These are phyloP conservation scores for Brachycybe producta DNA, from an alignment of 2,888 invertebrate genomes.

Conservation along the genomic window DNA sequence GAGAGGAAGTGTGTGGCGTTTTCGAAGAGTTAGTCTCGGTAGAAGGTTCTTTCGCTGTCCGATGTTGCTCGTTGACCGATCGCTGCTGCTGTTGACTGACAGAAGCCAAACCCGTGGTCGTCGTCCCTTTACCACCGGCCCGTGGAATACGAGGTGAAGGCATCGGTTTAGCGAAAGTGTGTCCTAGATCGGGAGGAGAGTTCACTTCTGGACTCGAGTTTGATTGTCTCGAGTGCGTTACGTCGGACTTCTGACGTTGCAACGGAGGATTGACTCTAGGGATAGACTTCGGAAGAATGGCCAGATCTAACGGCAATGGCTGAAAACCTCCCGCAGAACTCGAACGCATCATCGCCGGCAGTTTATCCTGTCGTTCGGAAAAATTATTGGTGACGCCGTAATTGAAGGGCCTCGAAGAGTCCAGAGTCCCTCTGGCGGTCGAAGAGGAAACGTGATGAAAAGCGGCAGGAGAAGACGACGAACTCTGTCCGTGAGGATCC, in stretches of 20 bases:
- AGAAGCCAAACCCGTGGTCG: neutral
- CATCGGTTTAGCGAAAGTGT: slow-evolving; percentile 22
- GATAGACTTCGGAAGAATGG: slow-evolving; percentile 15
- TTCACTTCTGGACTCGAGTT: slow-evolving; percentile 21
- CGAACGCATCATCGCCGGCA: slow-evolving; percentile 16
- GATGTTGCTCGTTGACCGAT: too few species aligned
- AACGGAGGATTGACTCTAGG: slow-evolving; percentile 39
- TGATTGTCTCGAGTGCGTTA: slow-evolving; percentile 27
- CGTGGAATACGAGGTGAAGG: slow-evolving; percentile 28
- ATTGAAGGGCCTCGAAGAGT: neutral
- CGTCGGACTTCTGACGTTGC: slow-evolving; percentile 29
- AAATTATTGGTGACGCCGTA: neutral
- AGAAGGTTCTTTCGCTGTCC: slow-evolving; percentile 12
- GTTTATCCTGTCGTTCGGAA: neutral
- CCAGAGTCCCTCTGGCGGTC: neutral
- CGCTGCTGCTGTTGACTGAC: neutral
- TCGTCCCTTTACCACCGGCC: too few species aligned
- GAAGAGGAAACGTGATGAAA: too few species aligned
- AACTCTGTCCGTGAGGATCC: too few species aligned
- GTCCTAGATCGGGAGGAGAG: slow-evolving; percentile 2
- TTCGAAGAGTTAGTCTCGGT: slow-evolving; percentile 15
- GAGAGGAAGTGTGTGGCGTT: neutral
- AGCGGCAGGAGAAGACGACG: too few species aligned
- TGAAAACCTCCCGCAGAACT: slow-evolving; percentile 18
- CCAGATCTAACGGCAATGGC: slow-evolving; percentile 5